Conservation (phyloP, 2,888 invertebrate genomes). For the Ganaspis brasiliensis region DNA sequence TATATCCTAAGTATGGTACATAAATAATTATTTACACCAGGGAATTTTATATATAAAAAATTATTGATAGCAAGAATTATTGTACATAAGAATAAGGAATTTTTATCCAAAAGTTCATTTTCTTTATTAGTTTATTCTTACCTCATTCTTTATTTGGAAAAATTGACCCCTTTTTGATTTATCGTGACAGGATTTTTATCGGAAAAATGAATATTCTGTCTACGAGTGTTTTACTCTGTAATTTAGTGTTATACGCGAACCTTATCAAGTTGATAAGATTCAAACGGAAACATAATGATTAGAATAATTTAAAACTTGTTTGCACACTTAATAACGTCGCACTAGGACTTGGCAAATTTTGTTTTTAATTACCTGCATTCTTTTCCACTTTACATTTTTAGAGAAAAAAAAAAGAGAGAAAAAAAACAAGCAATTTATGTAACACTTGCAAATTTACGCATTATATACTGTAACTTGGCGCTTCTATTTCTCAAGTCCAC, state of each 20-base stretch:
- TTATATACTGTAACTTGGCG: too few species aligned
- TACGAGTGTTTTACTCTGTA: background rate
- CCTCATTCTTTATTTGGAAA: background rate
- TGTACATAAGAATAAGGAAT: too few species aligned
- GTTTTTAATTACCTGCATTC: background rate
- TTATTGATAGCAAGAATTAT: too few species aligned
- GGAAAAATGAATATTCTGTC: background rate
- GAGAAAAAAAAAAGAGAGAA: too few species aligned
- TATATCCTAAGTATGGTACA: background rate
- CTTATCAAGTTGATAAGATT: slow-evolving; percentile 21
- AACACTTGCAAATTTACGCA: too few species aligned
- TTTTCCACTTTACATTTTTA: too few species aligned
- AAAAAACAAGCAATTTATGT: too few species aligned
- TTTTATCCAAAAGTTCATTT: too few species aligned
- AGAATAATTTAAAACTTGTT: slow-evolving; percentile 11
- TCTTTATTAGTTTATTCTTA: too few species aligned
- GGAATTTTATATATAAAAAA: too few species aligned
- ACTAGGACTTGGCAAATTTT: slow-evolving; percentile 2
- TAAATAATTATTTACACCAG: background rate
- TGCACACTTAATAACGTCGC: background rate
- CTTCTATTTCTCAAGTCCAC: too few species aligned
- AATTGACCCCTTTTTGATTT: background rate
- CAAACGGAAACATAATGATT: slow-evolving; percentile 26
- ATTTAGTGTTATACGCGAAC: background rate
- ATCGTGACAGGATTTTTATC: background rate